Evolutionary conservation across 92 coral and sea anemone species (phyloP).

Genomic region (Ricordea florida): DNA sequence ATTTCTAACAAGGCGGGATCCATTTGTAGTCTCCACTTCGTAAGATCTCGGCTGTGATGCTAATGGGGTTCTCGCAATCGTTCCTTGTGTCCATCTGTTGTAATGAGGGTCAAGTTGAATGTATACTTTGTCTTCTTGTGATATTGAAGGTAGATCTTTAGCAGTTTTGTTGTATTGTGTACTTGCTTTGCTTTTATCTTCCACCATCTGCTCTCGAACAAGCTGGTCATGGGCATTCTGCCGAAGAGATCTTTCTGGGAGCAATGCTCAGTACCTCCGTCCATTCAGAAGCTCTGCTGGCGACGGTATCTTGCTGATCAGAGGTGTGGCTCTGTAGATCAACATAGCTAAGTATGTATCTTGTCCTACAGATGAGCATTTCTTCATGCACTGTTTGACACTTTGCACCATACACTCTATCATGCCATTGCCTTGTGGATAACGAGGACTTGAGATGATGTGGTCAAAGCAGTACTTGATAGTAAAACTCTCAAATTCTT

Average conservation of each 20-base stretch:
- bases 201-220: neutral
- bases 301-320: neutral
- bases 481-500: too few relatives aligned
- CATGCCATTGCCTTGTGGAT: too few relatives aligned
- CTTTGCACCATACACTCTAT: too few relatives aligned
- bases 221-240: neutral
- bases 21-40: neutral
- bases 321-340: neutral
- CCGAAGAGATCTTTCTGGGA: neutral
- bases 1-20: neutral
- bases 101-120: neutral
- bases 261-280: neutral
- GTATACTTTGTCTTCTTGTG: neutral
- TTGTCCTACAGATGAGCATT: too few relatives aligned
- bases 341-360: neutral
- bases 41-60: neutral
- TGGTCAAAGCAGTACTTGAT: too few relatives aligned
- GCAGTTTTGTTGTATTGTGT: neutral
- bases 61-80: neutral
- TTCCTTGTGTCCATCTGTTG: slow-evolving; percentile 5
- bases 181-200: neutral
- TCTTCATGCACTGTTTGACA: too few relatives aligned
- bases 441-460: too few relatives aligned
- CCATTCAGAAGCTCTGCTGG: neutral
- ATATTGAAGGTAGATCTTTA: neutral